phyloP scores from a whole-genome alignment of 2,113 vertebrate genomes.

The Chaetodon auriga region DNA sequence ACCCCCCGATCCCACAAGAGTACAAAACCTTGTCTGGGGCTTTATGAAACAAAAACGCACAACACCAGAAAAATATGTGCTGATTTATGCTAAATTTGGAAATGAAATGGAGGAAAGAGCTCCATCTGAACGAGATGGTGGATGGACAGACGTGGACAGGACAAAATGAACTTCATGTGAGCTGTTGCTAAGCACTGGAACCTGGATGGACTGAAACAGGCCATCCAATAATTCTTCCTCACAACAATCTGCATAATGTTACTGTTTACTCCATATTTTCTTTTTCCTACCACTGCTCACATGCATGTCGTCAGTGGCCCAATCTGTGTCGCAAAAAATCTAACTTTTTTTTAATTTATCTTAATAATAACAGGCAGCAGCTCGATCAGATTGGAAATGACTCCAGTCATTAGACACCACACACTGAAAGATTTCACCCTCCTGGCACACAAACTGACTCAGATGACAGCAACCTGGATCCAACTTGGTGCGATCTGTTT shows the following conservation, averaged over 20 bases:
- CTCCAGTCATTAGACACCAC: neutral
- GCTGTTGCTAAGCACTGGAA: neutral
- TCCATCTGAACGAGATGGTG: neutral
- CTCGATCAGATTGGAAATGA: neutral
- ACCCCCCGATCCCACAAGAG: neutral
- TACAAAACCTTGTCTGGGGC: slow-evolving; percentile 13
- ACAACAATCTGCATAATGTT: neutral
- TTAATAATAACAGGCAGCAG: no score
- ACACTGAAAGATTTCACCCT: neutral
- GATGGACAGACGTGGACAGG: neutral
- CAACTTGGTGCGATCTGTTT: neutral
- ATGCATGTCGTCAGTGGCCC: no score
- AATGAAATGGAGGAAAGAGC: neutral
- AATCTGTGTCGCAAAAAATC: no score
- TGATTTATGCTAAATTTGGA: neutral
- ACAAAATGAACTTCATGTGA: neutral
- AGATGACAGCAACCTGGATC: neutral
- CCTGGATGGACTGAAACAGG: neutral
- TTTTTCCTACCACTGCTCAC: neutral
- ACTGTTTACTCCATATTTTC: neutral
- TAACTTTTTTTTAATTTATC: no score
- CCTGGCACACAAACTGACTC: neutral
- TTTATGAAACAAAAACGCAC: neutral
- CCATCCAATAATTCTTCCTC: neutral
- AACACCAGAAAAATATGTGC: neutral